Base-by-base conservation (phyloP, 2,888 invertebrate species). In the Hypsopygia costalis region DNA sequence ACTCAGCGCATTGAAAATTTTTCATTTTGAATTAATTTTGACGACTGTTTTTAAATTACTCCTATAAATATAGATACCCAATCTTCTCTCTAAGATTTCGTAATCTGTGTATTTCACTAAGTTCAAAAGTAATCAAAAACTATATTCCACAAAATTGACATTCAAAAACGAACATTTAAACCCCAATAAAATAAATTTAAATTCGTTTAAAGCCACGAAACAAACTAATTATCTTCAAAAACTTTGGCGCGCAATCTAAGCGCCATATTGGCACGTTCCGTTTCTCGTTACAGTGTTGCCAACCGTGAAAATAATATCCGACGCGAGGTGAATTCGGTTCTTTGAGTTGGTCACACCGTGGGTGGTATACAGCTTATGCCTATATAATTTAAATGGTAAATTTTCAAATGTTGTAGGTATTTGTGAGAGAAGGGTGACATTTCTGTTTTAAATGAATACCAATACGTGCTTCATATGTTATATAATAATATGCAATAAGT, bases 221-320 rank as follows among this genome's bases (percentile, higher is more conserved):
- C 25, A 25, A 25, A 25, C 8, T 25, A 25, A 25, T 25, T 25
- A 25, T n/a, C 25, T 25, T n/a, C 25, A 25, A 25, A 25, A 25
- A 25, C 25, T 25, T 25, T 6, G n/a, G n/a, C n/a, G 25, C n/a
- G n/a, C 6, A 8, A 25, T 25, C n/a, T 25, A 25, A 2, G 2
- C 25, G n/a, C 25, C 25, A 25, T 25, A 25, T 30, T 30, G 10
- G 29, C 66, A 63, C 69, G 69, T 69, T 60, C 58, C 74, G 73
- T 69, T 72, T 74, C 77, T 77, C 69, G 74, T 81, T 80, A 81
- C 51, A 51, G 68, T 75, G 80, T 70, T 74, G 73, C 77, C 81
- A 76, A 64, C 65, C 83, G 78, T 81, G 71, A 82, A 80, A 83
- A 83, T 74, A 82, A 83, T 79, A 81, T 78, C 73, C 74, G 76